These are phyloP conservation scores for Nemoura dubitans DNA, from an alignment of 2,888 invertebrate genomes.

Conservation along the genomic window DNA sequence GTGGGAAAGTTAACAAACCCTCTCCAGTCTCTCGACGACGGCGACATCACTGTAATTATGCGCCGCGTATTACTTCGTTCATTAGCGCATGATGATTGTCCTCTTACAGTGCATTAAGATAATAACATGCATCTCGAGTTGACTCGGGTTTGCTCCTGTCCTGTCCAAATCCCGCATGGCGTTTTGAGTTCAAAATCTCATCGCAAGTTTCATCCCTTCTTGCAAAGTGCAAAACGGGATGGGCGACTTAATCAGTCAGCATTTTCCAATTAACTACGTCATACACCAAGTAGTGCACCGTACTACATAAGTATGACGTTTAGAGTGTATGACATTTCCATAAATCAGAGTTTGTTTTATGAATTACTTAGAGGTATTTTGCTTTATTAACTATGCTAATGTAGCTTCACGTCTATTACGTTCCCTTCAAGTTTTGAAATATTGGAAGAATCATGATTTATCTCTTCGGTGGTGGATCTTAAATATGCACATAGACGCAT, in stretches of 20 bases:
- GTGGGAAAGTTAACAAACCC: not conserved
- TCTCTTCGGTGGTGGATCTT: not conserved
- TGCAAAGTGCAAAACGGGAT: not conserved
- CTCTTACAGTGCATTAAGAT: not conserved
- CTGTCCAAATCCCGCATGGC: not conserved
- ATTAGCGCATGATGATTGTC: not conserved
- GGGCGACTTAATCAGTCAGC: not conserved
- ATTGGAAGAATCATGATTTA: not conserved
- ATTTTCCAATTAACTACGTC: not conserved
- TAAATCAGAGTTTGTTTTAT: slow-evolving; percentile 8
- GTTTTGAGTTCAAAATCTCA: not conserved
- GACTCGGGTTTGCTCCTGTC: too few species aligned
- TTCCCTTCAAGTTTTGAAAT: not conserved
- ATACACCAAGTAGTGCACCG: not conserved
- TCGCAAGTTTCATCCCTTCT: not conserved
- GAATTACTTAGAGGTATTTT: not conserved
- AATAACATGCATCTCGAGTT: not conserved
- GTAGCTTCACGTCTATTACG: not conserved
- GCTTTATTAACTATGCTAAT: not conserved
- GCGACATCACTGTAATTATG: not conserved
- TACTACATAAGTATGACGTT: not conserved
- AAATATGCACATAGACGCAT: not conserved
- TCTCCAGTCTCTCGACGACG: too few species aligned
- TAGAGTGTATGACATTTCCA: not conserved
- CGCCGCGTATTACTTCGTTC: not conserved